Base-by-base conservation (phyloP, 2,888 invertebrate species). In the Drosophila kuntzei region DNA sequence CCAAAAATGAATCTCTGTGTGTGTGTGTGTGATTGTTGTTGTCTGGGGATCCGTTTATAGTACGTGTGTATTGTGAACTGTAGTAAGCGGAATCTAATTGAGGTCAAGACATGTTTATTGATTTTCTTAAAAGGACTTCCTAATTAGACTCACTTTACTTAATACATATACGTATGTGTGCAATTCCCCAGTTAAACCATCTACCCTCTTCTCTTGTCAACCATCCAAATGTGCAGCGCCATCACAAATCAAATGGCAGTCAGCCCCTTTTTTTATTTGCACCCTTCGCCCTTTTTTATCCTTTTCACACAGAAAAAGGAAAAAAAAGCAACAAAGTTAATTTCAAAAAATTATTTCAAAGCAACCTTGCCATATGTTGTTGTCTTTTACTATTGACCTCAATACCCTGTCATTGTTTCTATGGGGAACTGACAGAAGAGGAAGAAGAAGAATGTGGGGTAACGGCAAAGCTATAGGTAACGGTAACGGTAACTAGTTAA, bases 91-190 rank as follows among this genome's bases (percentile, higher is more conserved):
- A 87, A 87, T 87, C 89, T 86, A 89, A 89, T 89, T 90, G 89
- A 90, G 89, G 89, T 89, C 89, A 90, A 89, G 89, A 89, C 90
- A 89, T 90, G 84, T 86, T 81, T 90, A 89, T 89, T 89, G 89
- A 89, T 89, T 90, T 90, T 90, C 78, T 80, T 82, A 87, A 86
- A 86, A 86, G 89, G 86, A 86, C 86, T 82, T 89, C 86, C 89
- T 87, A 86, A 86, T 86, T 86, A 86, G 86, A 85, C 84, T 85
- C 81, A 86, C 87, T 86, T 88, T 80, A 71, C 83, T 76, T 62
- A 72, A 68, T 69, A 54, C 29, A 16, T 43, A 32, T 14, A 34
- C 53, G 1, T n/a, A 18, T 20, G 34, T 37, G 14, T 50, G 16
- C 54, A 29, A 18, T 32, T 16, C 47, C 12, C 47, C 47, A 47